A percentile compares a stretch with the other conserved stretches of the same genome.
These are phyloP conservation scores for Nomada ruficornis DNA, from an alignment of 2,888 invertebrate species.

Conservation along the genomic window DNA sequence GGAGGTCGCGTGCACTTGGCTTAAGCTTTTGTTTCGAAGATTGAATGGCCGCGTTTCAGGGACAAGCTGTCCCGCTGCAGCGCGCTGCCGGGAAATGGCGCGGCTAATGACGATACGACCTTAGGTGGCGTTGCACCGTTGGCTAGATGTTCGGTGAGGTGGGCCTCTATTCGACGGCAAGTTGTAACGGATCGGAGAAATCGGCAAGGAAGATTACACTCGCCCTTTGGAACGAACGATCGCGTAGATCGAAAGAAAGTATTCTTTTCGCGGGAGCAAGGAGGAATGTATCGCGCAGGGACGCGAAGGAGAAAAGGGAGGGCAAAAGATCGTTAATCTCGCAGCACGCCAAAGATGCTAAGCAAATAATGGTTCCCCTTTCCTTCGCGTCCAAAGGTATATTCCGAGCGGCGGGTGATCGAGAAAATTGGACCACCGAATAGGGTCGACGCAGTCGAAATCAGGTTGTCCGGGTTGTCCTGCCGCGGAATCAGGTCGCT, in stretches of 20 bases:
- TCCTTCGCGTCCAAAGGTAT: slow-evolving; percentile 8
- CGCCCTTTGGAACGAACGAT: not conserved
- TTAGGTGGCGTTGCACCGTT: too few species aligned
- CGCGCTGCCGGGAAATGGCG: not conserved
- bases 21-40: slow-evolving; percentile 42
- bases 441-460: slow-evolving; percentile 70
- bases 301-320: too few species aligned
- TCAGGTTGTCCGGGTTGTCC: slow-evolving; percentile 78
- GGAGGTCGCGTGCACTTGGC: slow-evolving; percentile 34
- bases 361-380: too few species aligned
- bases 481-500: slow-evolving; percentile 80
- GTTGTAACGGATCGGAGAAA: not conserved
- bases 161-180: too few species aligned
- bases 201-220: not conserved
- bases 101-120: too few species aligned
- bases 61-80: not conserved
- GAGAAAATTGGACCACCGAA: slow-evolving; percentile 64
- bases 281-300: too few species aligned
- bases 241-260: too few species aligned
- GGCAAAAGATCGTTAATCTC: too few species aligned
- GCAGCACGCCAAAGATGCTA: not conserved
- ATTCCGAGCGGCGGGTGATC: slow-evolving; percentile 36
- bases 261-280: too few species aligned
- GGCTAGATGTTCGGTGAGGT: too few species aligned
- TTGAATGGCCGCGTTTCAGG: slow-evolving; percentile 12